These are phyloP conservation scores for Nyctalus aviator DNA, from an alignment of 2,797 vertebrate genomes.

Conservation along the genomic window DNA sequence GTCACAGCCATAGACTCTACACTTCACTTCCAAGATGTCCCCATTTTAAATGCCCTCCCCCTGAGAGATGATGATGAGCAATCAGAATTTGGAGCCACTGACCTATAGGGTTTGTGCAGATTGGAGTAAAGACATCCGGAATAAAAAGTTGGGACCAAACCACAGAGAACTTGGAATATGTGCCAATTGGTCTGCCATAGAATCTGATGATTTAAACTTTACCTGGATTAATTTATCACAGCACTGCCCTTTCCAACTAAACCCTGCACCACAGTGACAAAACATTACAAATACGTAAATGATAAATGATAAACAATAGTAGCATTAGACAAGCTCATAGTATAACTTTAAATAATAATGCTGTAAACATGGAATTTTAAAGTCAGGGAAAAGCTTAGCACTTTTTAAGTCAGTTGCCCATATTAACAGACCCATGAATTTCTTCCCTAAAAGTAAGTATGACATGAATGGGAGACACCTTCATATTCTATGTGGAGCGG, in stretches of 20 bases:
- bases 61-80: not conserved
- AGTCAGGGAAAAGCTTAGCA: constrained; percentile 10
- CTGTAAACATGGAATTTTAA: constrained; percentile 30
- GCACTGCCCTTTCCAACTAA: not conserved
- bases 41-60: not conserved
- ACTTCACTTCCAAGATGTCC: not conserved
- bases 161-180: not conserved
- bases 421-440: constrained; percentile 13
- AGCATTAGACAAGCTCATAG: not conserved
- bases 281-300: constrained; percentile 18
- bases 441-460: constrained; percentile 6
- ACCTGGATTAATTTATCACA: not conserved
- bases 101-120: not conserved
- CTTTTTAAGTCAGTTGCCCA: constrained; percentile 36
- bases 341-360: not conserved
- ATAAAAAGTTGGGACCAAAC: not conserved
- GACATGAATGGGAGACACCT: not conserved
- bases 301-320: not conserved
- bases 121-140: not conserved
- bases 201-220: not conserved
- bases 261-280: not conserved
- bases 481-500: not conserved
- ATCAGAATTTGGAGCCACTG: not conserved
- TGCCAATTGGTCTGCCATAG: not conserved
- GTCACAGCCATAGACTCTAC: not conserved